These are phyloP conservation scores for Gerris lacustris DNA, from an alignment of 2,888 invertebrate species.

Conservation along the genomic window DNA sequence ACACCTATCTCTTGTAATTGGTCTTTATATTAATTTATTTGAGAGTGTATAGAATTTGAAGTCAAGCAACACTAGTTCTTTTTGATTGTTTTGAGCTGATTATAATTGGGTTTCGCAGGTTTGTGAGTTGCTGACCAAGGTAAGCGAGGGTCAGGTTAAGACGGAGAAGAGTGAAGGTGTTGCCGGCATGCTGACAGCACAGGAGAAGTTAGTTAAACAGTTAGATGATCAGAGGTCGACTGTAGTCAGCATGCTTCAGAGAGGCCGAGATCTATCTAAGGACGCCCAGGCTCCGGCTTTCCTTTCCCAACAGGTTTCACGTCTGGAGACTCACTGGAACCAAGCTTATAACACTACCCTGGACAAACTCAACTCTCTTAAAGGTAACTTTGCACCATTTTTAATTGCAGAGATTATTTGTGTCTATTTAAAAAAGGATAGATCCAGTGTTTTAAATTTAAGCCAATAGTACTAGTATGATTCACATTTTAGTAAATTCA, in stretches of 20 bases:
- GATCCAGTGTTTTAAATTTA: background rate
- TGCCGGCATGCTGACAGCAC: constrained; percentile 63
- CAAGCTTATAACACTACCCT: constrained; percentile 57
- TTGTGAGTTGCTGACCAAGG: constrained; percentile 51
- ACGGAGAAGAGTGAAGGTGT: constrained; percentile 46
- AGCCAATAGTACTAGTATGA: too few species aligned
- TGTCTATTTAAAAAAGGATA: background rate
- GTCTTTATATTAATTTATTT: too few species aligned
- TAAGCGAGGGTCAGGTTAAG: constrained; percentile 39
- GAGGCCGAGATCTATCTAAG: constrained; percentile 76
- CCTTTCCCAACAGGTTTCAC: constrained; percentile 68
- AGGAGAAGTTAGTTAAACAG: constrained; percentile 68
- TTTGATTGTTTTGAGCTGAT: too few species aligned
- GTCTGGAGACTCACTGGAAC: constrained; percentile 78
- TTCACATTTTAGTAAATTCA: too few species aligned
- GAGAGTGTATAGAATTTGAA: too few species aligned
- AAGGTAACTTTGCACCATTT: constrained; percentile 38
- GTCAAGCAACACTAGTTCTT: too few species aligned
- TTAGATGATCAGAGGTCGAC: constrained; percentile 71
- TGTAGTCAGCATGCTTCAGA: constrained; percentile 80
- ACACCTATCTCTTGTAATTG: too few species aligned
- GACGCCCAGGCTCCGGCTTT: constrained; percentile 79
- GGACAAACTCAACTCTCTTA: constrained; percentile 66
- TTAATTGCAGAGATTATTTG: background rate
- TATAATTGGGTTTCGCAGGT: constrained; percentile 32